These are phyloP conservation scores for Tadarida brasiliensis DNA, from an alignment of 2,797 vertebrate genomes.

Conservation along the genomic window DNA sequence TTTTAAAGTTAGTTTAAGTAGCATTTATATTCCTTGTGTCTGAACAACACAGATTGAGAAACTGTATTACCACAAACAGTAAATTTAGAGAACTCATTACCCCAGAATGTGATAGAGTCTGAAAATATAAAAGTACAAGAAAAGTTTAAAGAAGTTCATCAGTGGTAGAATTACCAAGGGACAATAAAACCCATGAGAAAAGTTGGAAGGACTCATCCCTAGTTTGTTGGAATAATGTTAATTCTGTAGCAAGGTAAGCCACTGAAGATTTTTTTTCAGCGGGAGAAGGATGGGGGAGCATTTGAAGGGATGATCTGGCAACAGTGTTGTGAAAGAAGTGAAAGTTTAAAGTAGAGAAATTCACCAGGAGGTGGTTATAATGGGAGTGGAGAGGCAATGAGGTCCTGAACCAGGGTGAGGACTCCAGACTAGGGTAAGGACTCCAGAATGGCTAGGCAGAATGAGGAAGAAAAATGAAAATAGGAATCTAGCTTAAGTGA, in stretches of 20 bases:
- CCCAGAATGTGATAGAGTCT: not conserved
- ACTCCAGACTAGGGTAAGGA: not conserved
- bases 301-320: not conserved
- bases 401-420: not conserved
- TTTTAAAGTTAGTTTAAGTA: not conserved
- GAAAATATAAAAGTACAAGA: conserved; percentile 8
- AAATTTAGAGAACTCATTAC: conserved; percentile 20
- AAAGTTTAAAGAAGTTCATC: conserved; percentile 15
- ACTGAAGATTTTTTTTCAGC: not conserved
- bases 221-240: not conserved
- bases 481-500: not conserved
- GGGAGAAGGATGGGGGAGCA: not conserved
- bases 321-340: not conserved
- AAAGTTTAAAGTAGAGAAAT: not conserved
- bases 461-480: not conserved
- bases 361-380: not conserved
- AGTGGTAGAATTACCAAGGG: not conserved
- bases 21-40: not conserved
- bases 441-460: not conserved
- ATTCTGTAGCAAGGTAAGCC: not conserved
- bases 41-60: conserved; percentile 7
- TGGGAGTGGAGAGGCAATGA: not conserved
- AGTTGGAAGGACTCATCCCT: not conserved
- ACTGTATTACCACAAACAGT: not conserved
- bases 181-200: conserved; percentile 6